These are phyloP conservation scores for Diplolepis rosae DNA, from an alignment of 2,888 invertebrate genomes.

Conservation along the genomic window DNA sequence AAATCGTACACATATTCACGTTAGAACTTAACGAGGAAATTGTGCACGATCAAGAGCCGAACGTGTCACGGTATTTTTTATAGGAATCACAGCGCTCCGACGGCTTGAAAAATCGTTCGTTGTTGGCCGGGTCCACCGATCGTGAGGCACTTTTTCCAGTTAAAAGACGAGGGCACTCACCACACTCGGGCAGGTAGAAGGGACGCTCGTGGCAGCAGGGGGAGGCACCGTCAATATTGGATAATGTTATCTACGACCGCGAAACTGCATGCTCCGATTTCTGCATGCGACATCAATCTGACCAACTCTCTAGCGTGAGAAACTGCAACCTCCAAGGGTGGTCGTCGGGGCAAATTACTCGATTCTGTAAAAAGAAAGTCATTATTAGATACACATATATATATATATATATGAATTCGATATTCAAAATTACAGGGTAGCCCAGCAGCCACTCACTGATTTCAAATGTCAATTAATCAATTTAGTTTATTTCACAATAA, in stretches of 20 bases:
- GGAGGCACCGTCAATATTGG: conserved; percentile 78
- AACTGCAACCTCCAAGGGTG: conserved; percentile 94
- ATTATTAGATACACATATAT: background rate
- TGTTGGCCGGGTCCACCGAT: conserved; percentile 61
- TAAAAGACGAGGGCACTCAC: conserved; percentile 61
- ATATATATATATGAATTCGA: background rate
- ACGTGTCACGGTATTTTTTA: conserved; percentile 33
- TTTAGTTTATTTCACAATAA: too few species aligned
- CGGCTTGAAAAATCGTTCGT: conserved; percentile 57
- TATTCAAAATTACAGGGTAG: too few species aligned
- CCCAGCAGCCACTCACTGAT: too few species aligned
- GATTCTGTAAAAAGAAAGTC: conserved; percentile 81
- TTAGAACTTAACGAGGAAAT: conserved; percentile 21
- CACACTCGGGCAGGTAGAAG: conserved; percentile 70
- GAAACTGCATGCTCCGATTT: conserved; percentile 96
- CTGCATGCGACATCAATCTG: conserved; percentile 90
- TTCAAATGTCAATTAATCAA: too few species aligned
- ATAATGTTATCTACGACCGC: conserved; percentile 91
- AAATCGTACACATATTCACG: conserved; percentile 24
- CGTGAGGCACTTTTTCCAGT: conserved; percentile 58
- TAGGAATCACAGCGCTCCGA: conserved; percentile 50
- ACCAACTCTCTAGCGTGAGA: conserved; percentile 93
- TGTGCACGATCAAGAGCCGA: conserved; percentile 20
- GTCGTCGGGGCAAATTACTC: conserved; percentile 90
- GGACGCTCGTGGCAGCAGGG: conserved; percentile 70